Evolutionary conservation across 2,797 vertebrate genomes (phyloP), one percentile per base, ranked within the genome.

Genomic region (Fistularia commersonii): DNA sequence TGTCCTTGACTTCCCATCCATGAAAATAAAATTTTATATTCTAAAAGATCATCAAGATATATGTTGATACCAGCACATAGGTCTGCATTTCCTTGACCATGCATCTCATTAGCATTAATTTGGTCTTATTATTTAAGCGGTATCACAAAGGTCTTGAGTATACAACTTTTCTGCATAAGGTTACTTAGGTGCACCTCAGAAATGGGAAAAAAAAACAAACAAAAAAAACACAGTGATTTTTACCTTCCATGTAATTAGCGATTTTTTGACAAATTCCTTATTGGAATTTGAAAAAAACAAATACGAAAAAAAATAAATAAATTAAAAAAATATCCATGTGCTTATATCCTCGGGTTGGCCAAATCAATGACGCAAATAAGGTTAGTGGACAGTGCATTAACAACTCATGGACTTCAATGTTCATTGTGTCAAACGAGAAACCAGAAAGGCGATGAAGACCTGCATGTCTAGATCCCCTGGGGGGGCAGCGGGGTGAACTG

Each of bases 381-480:
- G 69, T 45, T 49, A 72, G 49, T 54, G 40, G 74, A 63, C 57
- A 77, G 70, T 74, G 61, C 61, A 77, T 77, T 71, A 78, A 75
- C 44, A 66, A 65, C 23, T 54, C 33, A 34, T 66, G 61, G 57
- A 76, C 63, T 68, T 61, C 47, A n/a, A 66, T 73, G 69, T 75
- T 76, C 48, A 77, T 64, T 65, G 23, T 72, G 66, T 57, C 69
- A 71, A 61, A 71, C 45, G 47, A 64, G 59, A 12, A 69, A 63
- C 36, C 57, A 49, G 42, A 32, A 34, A 62, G 65, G 73, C 61
- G 65, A 67, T 7, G 41, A 52, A 36, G 64, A 75, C 76, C 63
- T 66, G 68, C 59, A 51, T 58, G 52, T 58, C 52, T 48, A 36
- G 63, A 70, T 61, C 66, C 72, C 69, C 66, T 12, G 0, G 55